Percentiles rank a stretch among this genome's conserved stretches.
These are phyloP conservation scores for Aleiodes alternator DNA, from an alignment of 2,888 invertebrate genomes.

Conservation along the genomic window DNA sequence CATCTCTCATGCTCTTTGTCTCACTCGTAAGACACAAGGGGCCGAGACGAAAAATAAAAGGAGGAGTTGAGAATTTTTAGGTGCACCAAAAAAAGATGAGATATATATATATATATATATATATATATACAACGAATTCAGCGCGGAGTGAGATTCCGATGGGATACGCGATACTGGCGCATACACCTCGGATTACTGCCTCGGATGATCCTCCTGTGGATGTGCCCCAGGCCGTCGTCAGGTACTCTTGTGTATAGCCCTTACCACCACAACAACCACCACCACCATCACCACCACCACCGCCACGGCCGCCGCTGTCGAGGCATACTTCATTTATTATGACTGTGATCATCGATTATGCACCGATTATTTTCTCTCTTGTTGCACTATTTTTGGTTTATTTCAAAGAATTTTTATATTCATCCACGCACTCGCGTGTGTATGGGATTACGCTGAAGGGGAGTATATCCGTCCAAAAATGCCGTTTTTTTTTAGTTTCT, in stretches of 20 bases:
- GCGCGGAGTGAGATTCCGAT: constrained; percentile 69
- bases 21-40: not conserved
- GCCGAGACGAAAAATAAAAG: constrained; percentile 25
- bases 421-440: constrained; percentile 47
- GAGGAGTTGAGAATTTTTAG: constrained; percentile 40
- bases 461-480: constrained; percentile 60
- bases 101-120: constrained; percentile 19
- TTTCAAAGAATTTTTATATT: constrained; percentile 41
- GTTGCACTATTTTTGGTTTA: constrained; percentile 43
- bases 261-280: constrained; percentile 56
- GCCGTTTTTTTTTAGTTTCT: constrained; percentile 31
- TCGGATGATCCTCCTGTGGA: constrained; percentile 70
- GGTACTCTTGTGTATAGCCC: constrained; percentile 65
- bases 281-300: constrained; percentile 55
- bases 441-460: constrained; percentile 50
- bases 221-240: constrained; percentile 72
- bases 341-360: constrained; percentile 75
- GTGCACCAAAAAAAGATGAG: constrained; percentile 38
- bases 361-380: constrained; percentile 64
- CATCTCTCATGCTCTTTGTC: constrained; percentile 26
- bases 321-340: constrained; percentile 74
- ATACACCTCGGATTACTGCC: constrained; percentile 74
- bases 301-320: constrained; percentile 62
- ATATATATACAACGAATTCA: constrained; percentile 21
- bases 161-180: constrained; percentile 74